Base-by-base conservation (phyloP, 2,113 vertebrate genomes). In the Dicrurus megarhynchus region DNA sequence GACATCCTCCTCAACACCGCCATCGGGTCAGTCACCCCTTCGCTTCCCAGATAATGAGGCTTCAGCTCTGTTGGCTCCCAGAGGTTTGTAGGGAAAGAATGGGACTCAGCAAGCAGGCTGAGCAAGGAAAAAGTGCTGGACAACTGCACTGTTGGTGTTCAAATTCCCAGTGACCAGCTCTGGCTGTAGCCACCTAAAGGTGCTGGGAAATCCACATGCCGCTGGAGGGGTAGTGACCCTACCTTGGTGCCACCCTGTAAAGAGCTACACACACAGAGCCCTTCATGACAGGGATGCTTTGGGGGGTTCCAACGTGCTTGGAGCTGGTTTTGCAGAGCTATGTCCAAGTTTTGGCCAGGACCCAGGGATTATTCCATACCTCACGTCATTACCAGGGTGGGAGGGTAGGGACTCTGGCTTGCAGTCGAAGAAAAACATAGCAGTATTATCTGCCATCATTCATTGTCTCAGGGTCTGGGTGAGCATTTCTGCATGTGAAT, bases 11-110 rank as follows among this genome's bases (percentile, higher is more conserved):
- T 56, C 50, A 64, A 32, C 16, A 39, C 11, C 50, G 61, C 39
- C 0, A n/a, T 11, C 4, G 7, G 11, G 24, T 19, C 75, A n/a
- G 33, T 5, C n/a, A 70, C 16, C 26, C 8, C 50, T 74, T 23
- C 0, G 0, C 50, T 47, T 24, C 63, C 42, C 1, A 4, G 21
- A 13, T 11, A 41, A 33, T 1, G 17, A 82, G 33, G 41, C 30
- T 70, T 32, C 28, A 26, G 33, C 28, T 67, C n/a, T 44, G 9
- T 3, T n/a, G 14, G 59, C 19, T 61, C 64, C 33, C 24, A 12
- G 32, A 9, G 13, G 26, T 55, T 23, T 55, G 69, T 61, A 59
- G 26, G 16, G 50, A 32, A 57, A 73, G 53, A 53, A 60, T 7
- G 32, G 32, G 37, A 77, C 13, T 16, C n/a, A 70, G 41, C 12